Percentiles rank a stretch among this genome's conserved stretches.
Evolutionary conservation across 2,888 invertebrate species (phyloP).

Genomic region (Schrankia costaestrigalis): DNA sequence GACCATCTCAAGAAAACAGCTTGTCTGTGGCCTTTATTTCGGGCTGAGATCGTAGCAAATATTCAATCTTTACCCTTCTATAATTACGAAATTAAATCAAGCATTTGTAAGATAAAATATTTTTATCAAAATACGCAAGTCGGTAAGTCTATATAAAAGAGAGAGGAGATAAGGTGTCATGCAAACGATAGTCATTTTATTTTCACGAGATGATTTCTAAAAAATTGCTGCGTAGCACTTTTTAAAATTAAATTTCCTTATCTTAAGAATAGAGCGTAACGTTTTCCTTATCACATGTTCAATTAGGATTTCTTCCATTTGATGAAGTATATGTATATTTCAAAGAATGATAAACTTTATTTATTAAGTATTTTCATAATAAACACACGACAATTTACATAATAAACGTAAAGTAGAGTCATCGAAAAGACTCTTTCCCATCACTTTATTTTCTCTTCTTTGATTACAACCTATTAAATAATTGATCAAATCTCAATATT

Average conservation of each 20-base stretch:
- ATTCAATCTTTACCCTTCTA: slow-evolving; percentile 33
- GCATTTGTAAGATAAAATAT: no score
- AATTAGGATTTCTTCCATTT: slow-evolving; percentile 23
- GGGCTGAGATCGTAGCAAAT: slow-evolving; percentile 31
- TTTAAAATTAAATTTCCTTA: slow-evolving; percentile 52
- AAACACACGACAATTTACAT: neutral
- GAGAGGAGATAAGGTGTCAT: slow-evolving; percentile 19
- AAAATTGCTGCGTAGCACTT: slow-evolving; percentile 43
- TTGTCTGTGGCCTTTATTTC: slow-evolving; percentile 42
- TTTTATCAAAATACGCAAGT: slow-evolving; percentile 6
- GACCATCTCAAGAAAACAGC: slow-evolving; percentile 43
- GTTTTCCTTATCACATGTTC: slow-evolving; percentile 31
- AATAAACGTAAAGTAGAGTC: no score
- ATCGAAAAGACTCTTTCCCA: no score
- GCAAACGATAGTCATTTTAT: slow-evolving; percentile 29
- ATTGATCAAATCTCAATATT: no score
- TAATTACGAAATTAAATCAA: slow-evolving; percentile 18
- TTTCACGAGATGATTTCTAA: slow-evolving; percentile 32
- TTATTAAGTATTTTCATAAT: no score
- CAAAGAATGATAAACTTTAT: slow-evolving; percentile 5
- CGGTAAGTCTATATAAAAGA: slow-evolving; percentile 16
- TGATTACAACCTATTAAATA: no score
- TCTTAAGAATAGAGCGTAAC: slow-evolving; percentile 38
- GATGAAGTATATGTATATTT: slow-evolving; percentile 7
- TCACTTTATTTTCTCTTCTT: no score